Conservation (phyloP, 2,797 vertebrate species). For the Poeciliopsis paucimaculata region DNA sequence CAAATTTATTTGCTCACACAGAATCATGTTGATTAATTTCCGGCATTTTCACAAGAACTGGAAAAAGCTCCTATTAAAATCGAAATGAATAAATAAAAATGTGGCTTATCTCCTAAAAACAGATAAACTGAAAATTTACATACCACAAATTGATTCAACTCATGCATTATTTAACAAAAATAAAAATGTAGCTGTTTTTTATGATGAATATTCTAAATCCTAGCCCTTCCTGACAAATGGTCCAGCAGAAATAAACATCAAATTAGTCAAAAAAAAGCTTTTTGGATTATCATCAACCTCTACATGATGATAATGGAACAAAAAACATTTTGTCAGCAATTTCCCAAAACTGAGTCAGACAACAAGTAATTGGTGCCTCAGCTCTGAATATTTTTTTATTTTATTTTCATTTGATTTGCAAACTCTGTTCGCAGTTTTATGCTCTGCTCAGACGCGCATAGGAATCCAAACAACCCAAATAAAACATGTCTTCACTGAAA, state of each 20-base stretch:
- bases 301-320: neutral
- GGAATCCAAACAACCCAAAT: neutral
- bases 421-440: neutral
- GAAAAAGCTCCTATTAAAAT: neutral
- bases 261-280: neutral
- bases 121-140: neutral
- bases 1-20: conserved; percentile 6
- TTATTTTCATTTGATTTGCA: neutral
- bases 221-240: neutral
- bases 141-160: neutral
- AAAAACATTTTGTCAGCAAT: neutral
- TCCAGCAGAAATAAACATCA: neutral
- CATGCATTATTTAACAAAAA: neutral
- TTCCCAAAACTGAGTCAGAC: neutral
- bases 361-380: neutral
- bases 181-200: neutral
- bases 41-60: neutral
- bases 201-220: neutral
- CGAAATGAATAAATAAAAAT: neutral
- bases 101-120: neutral
- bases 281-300: neutral
- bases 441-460: neutral
- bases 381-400: neutral
- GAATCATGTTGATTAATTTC: neutral
- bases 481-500: conserved; percentile 6